Conservation (phyloP, 2,113 vertebrate species). For the Coregonus clupeaformis region DNA sequence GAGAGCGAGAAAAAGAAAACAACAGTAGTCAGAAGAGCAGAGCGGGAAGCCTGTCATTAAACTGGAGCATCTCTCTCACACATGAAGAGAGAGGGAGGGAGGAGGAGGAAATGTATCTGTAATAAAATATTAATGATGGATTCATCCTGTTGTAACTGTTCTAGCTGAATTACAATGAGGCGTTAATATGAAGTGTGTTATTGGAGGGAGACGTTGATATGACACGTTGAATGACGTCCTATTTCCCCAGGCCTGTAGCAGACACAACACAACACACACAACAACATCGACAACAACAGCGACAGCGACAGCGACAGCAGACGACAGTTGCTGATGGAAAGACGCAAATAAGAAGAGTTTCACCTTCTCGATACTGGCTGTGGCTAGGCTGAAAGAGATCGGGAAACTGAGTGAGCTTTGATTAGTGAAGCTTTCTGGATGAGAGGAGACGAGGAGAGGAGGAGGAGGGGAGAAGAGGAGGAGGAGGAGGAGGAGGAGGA, state of each 20-base stretch:
- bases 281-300: background rate
- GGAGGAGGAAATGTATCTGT: background rate
- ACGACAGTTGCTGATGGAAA: conserved; percentile 39
- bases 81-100: too few species aligned
- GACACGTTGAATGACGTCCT: too few species aligned
- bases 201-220: too few species aligned
- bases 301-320: conserved; percentile 4
- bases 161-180: conserved; percentile 52
- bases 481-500: too few species aligned
- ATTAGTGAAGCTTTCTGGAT: background rate
- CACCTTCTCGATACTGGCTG: conserved; percentile 29
- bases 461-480: background rate
- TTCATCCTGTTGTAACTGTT: conserved; percentile 48
- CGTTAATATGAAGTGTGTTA: background rate
- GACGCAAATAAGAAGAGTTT: conserved; percentile 19
- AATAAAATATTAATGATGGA: conserved; percentile 55
- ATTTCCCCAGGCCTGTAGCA: too few species aligned
- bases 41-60: background rate
- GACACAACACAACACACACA: too few species aligned
- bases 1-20: background rate
- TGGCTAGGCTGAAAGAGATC: conserved; percentile 59
- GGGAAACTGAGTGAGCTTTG: background rate
- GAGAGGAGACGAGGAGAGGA: background rate
- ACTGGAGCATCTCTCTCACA: background rate
- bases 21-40: background rate